phyloP scores from a whole-genome alignment of 2,888 invertebrate genomes.

The Spodoptera picta region DNA sequence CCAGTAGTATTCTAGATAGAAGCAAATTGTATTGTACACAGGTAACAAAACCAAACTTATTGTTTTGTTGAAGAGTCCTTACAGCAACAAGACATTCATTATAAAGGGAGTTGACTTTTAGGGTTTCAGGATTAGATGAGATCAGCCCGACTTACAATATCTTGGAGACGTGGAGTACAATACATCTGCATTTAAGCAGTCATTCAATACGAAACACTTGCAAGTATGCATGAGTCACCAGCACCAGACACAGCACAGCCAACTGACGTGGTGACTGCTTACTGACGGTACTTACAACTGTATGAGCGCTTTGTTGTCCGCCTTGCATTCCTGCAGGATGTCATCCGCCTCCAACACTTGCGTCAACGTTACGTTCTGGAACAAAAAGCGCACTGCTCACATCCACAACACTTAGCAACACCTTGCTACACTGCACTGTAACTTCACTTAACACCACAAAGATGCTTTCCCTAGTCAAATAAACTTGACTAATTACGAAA shows the following conservation, averaged over 20 bases:
- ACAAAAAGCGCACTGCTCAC: constrained; percentile 65
- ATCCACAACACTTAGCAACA: constrained; percentile 28
- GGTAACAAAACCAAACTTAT: too few species aligned
- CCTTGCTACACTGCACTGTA: constrained; percentile 14
- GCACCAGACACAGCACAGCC: constrained; percentile 5
- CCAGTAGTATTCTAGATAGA: too few species aligned
- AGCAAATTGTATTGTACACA: too few species aligned
- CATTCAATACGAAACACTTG: constrained; percentile 10
- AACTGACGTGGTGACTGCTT: neutral
- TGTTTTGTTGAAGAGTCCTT: too few species aligned
- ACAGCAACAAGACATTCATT: too few species aligned
- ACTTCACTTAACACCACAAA: constrained; percentile 18
- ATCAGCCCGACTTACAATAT: too few species aligned
- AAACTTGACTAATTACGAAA: constrained; percentile 55
- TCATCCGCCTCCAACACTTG: constrained; percentile 98
- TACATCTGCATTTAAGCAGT: neutral
- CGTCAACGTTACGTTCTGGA: constrained; percentile 95
- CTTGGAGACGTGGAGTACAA: too few species aligned
- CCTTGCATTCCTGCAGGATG: constrained; percentile 98
- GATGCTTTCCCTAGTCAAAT: constrained; percentile 22
- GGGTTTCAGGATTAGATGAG: too few species aligned
- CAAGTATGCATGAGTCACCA: neutral
- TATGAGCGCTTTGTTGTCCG: constrained; percentile 95
- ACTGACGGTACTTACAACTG: constrained; percentile 94
- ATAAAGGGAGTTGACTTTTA: too few species aligned